A percentile compares a stretch with the other conserved stretches of the same genome.
phyloP scores from a whole-genome alignment of 2,113 vertebrate species.

The Camelus bactrianus region DNA sequence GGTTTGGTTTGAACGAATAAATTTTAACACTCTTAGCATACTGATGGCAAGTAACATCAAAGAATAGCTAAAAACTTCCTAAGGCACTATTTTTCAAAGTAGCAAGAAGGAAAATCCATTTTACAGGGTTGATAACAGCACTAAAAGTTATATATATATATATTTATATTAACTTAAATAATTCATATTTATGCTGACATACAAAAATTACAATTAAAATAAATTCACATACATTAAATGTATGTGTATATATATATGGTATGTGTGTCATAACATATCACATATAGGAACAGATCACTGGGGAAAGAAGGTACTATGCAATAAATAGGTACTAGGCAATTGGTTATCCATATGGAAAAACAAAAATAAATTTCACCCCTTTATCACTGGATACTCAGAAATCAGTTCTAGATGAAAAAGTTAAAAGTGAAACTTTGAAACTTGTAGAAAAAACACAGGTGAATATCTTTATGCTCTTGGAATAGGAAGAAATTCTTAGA shows the following conservation, averaged over 20 bases:
- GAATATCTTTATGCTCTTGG: not conserved
- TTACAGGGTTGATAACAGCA: not conserved
- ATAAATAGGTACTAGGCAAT: not conserved
- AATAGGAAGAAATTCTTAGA: conserved; percentile 16
- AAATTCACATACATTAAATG: not conserved
- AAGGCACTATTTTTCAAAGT: conserved; percentile 19
- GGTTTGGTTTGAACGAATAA: not conserved
- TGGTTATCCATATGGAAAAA: not conserved
- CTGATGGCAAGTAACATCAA: not conserved
- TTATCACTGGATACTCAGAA: not conserved
- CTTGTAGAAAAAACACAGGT: not conserved
- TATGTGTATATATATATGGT: not conserved
- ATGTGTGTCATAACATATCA: not conserved
- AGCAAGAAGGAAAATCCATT: not conserved
- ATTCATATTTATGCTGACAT: not conserved
- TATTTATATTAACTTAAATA: not conserved
- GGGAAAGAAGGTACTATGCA: not conserved
- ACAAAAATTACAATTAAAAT: not conserved
- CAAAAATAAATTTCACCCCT: not conserved
- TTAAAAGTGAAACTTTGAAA: not conserved
- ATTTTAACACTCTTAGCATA: not conserved
- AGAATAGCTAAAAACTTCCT: not conserved
- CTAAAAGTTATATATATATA: not conserved
- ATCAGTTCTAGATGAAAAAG: not conserved
- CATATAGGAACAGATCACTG: not conserved